phyloP scores from a whole-genome alignment of 2,113 vertebrate genomes.

The Trinectes maculatus region DNA sequence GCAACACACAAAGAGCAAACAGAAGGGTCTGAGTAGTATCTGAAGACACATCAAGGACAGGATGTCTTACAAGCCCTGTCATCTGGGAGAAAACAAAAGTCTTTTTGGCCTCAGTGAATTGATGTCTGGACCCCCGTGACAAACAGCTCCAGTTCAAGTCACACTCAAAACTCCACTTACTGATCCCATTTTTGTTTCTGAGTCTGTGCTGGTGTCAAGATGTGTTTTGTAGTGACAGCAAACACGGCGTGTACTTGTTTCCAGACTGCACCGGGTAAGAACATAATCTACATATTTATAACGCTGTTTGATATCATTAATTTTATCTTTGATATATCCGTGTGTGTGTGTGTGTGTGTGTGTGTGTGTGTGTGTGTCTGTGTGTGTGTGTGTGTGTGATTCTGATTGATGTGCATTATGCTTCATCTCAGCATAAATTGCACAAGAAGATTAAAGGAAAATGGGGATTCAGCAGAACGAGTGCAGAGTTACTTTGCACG shows the following conservation, averaged over 20 bases:
- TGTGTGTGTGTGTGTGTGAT: constrained; percentile 40
- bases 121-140: background rate
- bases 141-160: background rate
- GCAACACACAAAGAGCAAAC: background rate
- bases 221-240: constrained; percentile 49
- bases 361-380: constrained; percentile 1
- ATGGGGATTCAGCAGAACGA: constrained; percentile 74
- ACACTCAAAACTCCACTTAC: background rate
- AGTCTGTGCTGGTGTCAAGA: constrained; percentile 36
- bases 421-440: constrained; percentile 77
- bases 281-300: constrained; percentile 74
- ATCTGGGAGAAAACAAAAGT: background rate
- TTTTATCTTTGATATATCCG: constrained; percentile 73
- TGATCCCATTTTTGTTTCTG: background rate
- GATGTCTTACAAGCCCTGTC: background rate
- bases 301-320: constrained; percentile 75
- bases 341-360: constrained; percentile 49
- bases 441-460: constrained; percentile 75
- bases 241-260: constrained; percentile 48
- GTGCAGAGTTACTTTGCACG: constrained; percentile 48
- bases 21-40: background rate
- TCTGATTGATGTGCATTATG: constrained; percentile 80
- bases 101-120: background rate
- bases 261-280: constrained; percentile 36
- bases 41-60: background rate